A percentile compares a stretch with the other conserved stretches of the same genome.
These are phyloP conservation scores for Aeoliscus strigatus DNA, from an alignment of 2,797 vertebrate genomes.

Conservation along the genomic window DNA sequence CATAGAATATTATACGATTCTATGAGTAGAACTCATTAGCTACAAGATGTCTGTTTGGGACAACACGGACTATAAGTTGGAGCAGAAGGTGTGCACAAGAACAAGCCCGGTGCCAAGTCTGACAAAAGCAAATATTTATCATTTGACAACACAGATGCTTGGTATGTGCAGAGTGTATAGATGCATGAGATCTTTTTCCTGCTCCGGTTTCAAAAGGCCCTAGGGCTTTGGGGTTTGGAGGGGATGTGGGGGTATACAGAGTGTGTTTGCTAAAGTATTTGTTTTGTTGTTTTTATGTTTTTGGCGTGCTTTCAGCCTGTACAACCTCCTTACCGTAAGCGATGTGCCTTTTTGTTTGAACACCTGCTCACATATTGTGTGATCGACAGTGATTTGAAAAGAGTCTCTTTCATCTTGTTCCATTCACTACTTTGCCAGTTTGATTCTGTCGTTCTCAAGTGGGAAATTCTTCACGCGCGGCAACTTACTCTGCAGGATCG, in stretches of 20 bases:
- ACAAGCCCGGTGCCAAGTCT: slow-evolving; percentile 37
- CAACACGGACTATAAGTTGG: too few relatives aligned
- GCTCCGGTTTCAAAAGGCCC: slow-evolving; percentile 39
- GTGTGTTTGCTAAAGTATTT: slow-evolving; percentile 64
- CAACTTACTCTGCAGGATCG: slow-evolving; percentile 50
- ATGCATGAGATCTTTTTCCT: slow-evolving; percentile 32
- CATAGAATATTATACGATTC: neutral
- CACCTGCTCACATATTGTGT: slow-evolving; percentile 77
- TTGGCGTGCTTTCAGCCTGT: slow-evolving; percentile 56
- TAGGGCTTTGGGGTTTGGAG: slow-evolving; percentile 3
- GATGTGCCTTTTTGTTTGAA: slow-evolving; percentile 74
- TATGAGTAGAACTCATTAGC: too few relatives aligned
- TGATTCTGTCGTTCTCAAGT: slow-evolving; percentile 63
- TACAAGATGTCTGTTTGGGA: too few relatives aligned
- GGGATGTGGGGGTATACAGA: neutral
- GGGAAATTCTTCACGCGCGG: slow-evolving; percentile 57
- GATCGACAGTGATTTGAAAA: slow-evolving; percentile 70
- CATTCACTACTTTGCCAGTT: slow-evolving; percentile 71
- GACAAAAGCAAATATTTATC: slow-evolving; percentile 62
- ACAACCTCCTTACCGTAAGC: slow-evolving; percentile 59
- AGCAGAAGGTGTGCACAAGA: slow-evolving; percentile 7
- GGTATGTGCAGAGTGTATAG: slow-evolving; percentile 44
- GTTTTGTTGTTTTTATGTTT: slow-evolving; percentile 69
- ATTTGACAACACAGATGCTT: slow-evolving; percentile 51
- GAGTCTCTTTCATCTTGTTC: slow-evolving; percentile 74